Evolutionary conservation across 2,797 vertebrate species (phyloP).

Genomic region (Pseudocheirus occidentalis): DNA sequence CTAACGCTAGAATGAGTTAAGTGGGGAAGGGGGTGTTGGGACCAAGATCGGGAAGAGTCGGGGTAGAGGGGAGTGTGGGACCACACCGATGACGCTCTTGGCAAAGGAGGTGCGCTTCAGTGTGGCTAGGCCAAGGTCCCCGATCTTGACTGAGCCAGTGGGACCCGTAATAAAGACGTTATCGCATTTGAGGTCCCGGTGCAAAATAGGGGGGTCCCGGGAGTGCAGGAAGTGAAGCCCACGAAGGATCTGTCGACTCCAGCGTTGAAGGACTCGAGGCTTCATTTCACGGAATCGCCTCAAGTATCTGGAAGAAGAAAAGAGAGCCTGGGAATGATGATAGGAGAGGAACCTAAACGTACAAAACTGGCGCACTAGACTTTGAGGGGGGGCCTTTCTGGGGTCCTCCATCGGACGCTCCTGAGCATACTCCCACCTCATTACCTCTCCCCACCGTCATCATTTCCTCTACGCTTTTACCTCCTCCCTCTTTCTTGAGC

Average conservation of each 20-base stretch:
- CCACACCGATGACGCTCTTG: conserved; percentile 97
- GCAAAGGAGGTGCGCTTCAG: conserved; percentile 98
- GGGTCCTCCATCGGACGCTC: background rate
- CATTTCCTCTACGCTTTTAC: background rate
- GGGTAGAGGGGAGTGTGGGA: background rate
- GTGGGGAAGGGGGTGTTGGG: background rate
- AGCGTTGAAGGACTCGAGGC: conserved; percentile 95
- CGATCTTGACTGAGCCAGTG: conserved; percentile 97
- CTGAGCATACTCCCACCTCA: background rate
- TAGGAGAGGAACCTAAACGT: background rate
- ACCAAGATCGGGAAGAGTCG: background rate
- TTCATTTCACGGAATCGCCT: conserved; percentile 99
- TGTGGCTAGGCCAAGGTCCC: conserved; percentile 96
- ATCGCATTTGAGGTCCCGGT: conserved; percentile 98
- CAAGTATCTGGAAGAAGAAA: conserved; percentile 87
- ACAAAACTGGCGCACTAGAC: background rate
- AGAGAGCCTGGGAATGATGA: background rate
- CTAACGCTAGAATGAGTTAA: background rate
- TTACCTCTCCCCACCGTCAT: rapidly evolving
- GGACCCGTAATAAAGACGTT: conserved; percentile 99
- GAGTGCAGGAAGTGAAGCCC: conserved; percentile 98
- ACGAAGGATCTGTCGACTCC: conserved; percentile 97
- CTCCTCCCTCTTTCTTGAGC: background rate
- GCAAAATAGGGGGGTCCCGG: conserved; percentile 96
- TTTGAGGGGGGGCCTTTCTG: background rate